These are phyloP conservation scores for Galaxias olidus DNA, from an alignment of 2,797 vertebrate genomes.

Conservation along the genomic window DNA sequence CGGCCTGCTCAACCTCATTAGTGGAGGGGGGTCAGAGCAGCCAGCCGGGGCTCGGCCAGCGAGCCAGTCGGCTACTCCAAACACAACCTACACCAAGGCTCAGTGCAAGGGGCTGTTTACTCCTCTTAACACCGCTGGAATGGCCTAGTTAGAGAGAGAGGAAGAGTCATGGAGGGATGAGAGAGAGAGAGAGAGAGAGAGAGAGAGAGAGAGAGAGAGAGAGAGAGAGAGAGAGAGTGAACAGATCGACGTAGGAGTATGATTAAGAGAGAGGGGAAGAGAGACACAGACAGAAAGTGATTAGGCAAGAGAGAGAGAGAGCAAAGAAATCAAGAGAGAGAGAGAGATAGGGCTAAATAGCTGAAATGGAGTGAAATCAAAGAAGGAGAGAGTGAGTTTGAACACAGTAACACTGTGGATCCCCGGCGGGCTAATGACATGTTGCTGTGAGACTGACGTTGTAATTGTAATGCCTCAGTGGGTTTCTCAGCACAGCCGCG, in stretches of 20 bases:
- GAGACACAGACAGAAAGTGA: conserved; percentile 7
- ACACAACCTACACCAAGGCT: no score
- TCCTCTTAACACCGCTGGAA: no score
- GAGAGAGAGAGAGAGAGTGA: neutral
- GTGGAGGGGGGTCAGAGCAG: no score
- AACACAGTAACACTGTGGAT: neutral
- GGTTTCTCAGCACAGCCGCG: conserved; percentile 2
- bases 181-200: conserved; percentile 37
- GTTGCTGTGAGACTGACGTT: conserved; percentile 11
- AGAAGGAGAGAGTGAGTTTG: neutral
- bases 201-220: conserved; percentile 1
- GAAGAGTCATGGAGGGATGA: conserved; percentile 26
- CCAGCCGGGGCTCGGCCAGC: no score
- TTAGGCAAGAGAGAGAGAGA: conserved; percentile 14
- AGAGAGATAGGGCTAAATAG: neutral
- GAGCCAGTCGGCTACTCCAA: no score
- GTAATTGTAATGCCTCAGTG: conserved; percentile 10
- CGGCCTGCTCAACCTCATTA: no score
- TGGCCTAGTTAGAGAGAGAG: conserved; percentile 7
- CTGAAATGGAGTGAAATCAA: no score
- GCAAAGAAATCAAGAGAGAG: neutral
- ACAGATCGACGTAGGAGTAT: no score
- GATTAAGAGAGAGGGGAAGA: neutral
- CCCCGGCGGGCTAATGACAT: conserved; percentile 28
- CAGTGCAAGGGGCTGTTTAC: no score